Base-by-base conservation (phyloP, 2,797 vertebrate species). In the Chrysocyon brachyurus region DNA sequence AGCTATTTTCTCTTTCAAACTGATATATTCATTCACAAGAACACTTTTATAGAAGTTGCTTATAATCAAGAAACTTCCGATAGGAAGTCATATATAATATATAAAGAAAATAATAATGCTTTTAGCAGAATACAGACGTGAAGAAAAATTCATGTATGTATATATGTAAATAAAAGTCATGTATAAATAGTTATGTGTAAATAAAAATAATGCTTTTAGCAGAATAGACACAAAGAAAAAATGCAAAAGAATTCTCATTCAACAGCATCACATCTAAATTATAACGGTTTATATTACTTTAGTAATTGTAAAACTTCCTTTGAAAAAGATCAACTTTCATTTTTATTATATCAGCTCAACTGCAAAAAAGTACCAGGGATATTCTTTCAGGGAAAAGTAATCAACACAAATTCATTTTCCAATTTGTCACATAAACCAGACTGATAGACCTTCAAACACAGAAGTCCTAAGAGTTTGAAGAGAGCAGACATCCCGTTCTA, bases 241-340 rank as follows among this genome's bases (percentile, higher is more conserved):
- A 93, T 21, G 31, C 59, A 91, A 77, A 93, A 81, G 40, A 40
- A 91, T 75, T 95, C 95, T 88, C 33, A 31, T 31, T 87, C 52
- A 75, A 86, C 4, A 75, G 31, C 31, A 73, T 59, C 33, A 82
- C 15, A 93, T 93, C 31, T 49, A 83, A 92, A 88, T 83, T 63
- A 66, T 68, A 96, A 97, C 57, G 91, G 21, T 66, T 95, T 16
- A 70, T 68, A 94, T 97, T 98, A 79, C n/a, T 98, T 97, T 97
- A 96, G 96, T 97, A 97, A 54, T 40, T 16, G 54, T 87, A 90
- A 40, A 91, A 3, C 21, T 87, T 91, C 54, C 54, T 91, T 57
- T 92, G 94, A 91, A 97, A 96, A 82, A 93, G 24, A 49, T 7
- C 59, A 92, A 19, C 85, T 92, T 88, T 87, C 46, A 52, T 6